Percentiles rank a stretch among this genome's conserved stretches.
Conservation (phyloP, 2,888 invertebrate genomes). For the Parnassius orleans region DNA sequence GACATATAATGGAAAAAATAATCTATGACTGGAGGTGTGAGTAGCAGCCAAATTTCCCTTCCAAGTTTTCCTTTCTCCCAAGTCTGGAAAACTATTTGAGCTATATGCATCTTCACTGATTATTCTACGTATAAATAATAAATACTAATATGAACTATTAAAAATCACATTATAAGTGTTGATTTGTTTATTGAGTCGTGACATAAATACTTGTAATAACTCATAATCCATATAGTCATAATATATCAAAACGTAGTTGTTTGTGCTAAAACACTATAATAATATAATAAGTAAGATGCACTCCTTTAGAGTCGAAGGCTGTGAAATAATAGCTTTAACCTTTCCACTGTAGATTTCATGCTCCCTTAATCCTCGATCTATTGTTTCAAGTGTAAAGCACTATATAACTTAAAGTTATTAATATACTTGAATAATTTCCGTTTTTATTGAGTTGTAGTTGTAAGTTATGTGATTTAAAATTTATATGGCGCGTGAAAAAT, state of each 20-base stretch:
- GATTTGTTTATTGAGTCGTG: conserved; percentile 16
- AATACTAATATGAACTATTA: no score
- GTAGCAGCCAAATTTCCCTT: no score
- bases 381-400: conserved; percentile 28
- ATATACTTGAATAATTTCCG: no score
- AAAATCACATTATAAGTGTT: background rate
- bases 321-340: conserved; percentile 79
- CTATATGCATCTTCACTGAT: no score
- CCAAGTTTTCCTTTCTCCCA: no score
- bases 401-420: background rate
- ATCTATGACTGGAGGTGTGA: no score
- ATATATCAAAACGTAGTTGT: conserved; percentile 12
- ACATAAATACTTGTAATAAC: background rate
- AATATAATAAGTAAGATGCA: conserved; percentile 40
- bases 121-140: no score
- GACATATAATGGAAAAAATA: no score
- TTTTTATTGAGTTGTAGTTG: no score
- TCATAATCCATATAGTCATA: conserved; percentile 5
- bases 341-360: conserved; percentile 62
- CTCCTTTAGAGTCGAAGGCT: conserved; percentile 72
- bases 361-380: conserved; percentile 15
- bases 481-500: no score
- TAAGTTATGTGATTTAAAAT: no score
- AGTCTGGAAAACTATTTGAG: no score
- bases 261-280: conserved; percentile 16